Base-by-base conservation (phyloP, 2,113 vertebrate genomes). In the Smithornis capensis region DNA sequence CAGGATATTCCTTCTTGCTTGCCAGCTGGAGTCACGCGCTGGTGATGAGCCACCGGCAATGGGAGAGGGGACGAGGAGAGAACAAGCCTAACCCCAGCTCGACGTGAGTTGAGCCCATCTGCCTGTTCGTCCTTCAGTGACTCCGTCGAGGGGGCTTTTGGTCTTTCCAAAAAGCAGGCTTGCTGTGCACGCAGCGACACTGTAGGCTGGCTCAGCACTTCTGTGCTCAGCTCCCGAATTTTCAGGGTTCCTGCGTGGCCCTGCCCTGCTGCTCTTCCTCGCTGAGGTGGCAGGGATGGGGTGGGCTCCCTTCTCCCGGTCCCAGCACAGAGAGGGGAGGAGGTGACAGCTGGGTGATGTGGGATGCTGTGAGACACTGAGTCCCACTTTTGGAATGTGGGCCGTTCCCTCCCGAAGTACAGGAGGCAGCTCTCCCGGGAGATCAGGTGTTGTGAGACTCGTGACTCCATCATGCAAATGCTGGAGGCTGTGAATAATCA, bases 401-500 rank as follows among this genome's bases (percentile, higher is more conserved):
- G 96, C 93, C 90, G 88, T 89, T 84, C 94, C 91, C 91, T 94
- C 91, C 50, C 44, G 7, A 83, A 70, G 88, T 77, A 53, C 93
- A 92, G 94, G 94, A 96, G 94, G 87, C 95, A 94, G 92, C 83
- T 95, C 95, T 96, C 94, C 89, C 27, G 37, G 91, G 95, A 96
- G 95, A 95, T 97, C 95, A 94, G 93, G 93, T 95, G 94, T 90
- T 91, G 94, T 78, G 94, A 96, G 92, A 83, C 94, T 96, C 94
- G 95, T 96, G 93, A 96, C 94, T 96, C 49, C 87, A 81, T 85
- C 92, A 95, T 94, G 94, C 95, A 95, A 94, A 95, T 89, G 92
- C 56, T 78, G 89, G 57, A 83, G 83, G 80, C 83, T 95, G 96
- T 93, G 96, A 96, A 95, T 96, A 96, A 97, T 96, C 94, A 73